phyloP scores from a whole-genome alignment of 2,888 invertebrate genomes.

The Lasioglossum marginatum region DNA sequence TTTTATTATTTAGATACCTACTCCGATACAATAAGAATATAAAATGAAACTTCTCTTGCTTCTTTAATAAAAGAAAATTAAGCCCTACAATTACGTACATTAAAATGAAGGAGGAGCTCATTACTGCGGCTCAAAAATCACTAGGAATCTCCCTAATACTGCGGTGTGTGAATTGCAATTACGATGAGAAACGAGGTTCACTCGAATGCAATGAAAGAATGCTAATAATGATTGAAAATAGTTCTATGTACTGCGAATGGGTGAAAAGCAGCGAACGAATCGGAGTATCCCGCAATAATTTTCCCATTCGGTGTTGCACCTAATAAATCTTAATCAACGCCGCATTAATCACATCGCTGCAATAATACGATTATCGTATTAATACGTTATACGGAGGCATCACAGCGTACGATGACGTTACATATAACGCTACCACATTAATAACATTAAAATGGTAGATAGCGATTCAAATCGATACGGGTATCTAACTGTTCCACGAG shows the following conservation, averaged over 20 bases:
- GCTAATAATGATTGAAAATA: neutral
- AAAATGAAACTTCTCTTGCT: no score
- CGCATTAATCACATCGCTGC: conserved; percentile 56
- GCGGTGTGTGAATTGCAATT: no score
- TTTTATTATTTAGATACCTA: no score
- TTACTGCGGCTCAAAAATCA: no score
- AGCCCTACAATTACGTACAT: no score
- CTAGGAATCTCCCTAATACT: no score
- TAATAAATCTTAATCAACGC: conserved; percentile 60
- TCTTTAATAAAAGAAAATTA: no score
- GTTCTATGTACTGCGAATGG: neutral
- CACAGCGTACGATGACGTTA: conserved; percentile 34
- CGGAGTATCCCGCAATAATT: conserved; percentile 32
- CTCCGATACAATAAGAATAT: no score
- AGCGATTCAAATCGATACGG: conserved; percentile 30
- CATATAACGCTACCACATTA: conserved; percentile 42
- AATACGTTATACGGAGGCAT: conserved; percentile 48
- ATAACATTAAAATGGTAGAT: conserved; percentile 34
- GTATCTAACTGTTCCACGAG: conserved; percentile 13
- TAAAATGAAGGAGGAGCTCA: no score
- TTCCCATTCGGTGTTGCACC: conserved; percentile 24
- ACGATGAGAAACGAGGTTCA: no score
- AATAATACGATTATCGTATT: conserved; percentile 63
- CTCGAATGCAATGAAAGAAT: no score
- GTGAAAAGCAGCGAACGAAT: neutral